A percentile compares a stretch with the other conserved stretches of the same genome.
Evolutionary conservation across 2,113 vertebrate genomes (phyloP).

Genomic region (Taurulus bubalis): DNA sequence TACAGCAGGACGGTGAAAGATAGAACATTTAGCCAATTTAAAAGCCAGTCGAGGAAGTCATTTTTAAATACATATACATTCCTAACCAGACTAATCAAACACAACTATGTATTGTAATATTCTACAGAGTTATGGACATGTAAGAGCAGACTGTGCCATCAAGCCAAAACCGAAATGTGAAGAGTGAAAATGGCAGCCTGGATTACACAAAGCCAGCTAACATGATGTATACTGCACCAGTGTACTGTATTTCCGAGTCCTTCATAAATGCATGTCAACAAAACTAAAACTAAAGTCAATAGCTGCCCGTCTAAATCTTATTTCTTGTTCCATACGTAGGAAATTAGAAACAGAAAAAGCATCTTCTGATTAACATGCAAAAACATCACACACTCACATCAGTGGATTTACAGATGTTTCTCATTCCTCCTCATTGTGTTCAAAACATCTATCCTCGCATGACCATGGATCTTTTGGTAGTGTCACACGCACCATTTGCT

Average conservation of each 20-base stretch:
- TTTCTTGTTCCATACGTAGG: not conserved
- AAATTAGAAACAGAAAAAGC: not conserved
- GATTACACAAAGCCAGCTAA: slow-evolving; percentile 19
- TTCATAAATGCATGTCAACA: slow-evolving; percentile 13
- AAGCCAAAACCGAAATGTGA: slow-evolving; percentile 14
- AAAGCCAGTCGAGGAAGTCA: not conserved
- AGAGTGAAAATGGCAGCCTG: slow-evolving; percentile 9
- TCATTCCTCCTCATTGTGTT: slow-evolving; percentile 39
- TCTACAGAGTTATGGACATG: not conserved
- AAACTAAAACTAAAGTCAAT: not conserved
- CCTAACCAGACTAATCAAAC: not conserved
- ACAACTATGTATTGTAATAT: not conserved
- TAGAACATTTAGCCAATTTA: not conserved
- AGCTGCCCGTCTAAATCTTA: slow-evolving; percentile 1
- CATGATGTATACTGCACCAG: not conserved
- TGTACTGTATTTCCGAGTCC: not conserved
- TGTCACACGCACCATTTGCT: slow-evolving; percentile 72
- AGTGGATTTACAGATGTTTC: slow-evolving; percentile 41
- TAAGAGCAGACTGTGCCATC: not conserved
- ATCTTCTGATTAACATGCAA: slow-evolving; percentile 12
- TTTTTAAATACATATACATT: slow-evolving; percentile 21
- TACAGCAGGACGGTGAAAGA: slow-evolving; percentile 32
- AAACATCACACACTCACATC: not conserved
- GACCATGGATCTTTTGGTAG: slow-evolving; percentile 57
- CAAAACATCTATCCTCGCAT: slow-evolving; percentile 59